Conservation (phyloP, 2,113 vertebrate genomes). For the Petrocephalus zakoni region DNA sequence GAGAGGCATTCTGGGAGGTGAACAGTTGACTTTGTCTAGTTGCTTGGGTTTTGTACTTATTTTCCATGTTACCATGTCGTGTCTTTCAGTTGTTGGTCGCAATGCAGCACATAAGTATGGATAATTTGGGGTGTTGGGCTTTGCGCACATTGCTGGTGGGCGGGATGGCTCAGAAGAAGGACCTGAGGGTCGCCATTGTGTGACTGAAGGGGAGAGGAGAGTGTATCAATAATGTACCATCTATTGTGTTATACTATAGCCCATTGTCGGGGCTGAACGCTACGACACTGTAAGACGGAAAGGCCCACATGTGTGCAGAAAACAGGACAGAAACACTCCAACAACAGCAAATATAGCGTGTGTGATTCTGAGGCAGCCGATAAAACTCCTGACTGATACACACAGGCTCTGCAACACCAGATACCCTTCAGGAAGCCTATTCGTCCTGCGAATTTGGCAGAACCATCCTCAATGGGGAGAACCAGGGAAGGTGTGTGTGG, state of each 20-base stretch:
- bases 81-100: background rate
- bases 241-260: background rate
- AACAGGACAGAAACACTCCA: background rate
- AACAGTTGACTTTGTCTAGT: background rate
- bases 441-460: slow-evolving; percentile 28
- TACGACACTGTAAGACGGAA: background rate
- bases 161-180: background rate
- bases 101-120: background rate
- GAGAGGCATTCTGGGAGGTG: background rate
- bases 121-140: background rate
- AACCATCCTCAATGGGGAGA: slow-evolving; percentile 31
- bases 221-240: background rate
- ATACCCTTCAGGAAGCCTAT: slow-evolving; percentile 26
- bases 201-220: background rate
- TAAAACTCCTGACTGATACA: slow-evolving; percentile 24
- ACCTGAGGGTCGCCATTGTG: background rate
- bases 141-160: background rate
- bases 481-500: background rate
- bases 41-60: background rate
- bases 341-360: background rate
- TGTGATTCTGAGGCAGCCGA: background rate
- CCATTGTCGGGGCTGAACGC: background rate
- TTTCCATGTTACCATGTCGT: background rate
- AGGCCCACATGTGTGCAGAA: background rate
- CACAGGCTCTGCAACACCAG: background rate